Evolutionary conservation across 1,140 invertebrate genomes (phyloP), one percentile per base, ranked within the genome.

Genomic region (Drosophila fuyamai): DNA sequence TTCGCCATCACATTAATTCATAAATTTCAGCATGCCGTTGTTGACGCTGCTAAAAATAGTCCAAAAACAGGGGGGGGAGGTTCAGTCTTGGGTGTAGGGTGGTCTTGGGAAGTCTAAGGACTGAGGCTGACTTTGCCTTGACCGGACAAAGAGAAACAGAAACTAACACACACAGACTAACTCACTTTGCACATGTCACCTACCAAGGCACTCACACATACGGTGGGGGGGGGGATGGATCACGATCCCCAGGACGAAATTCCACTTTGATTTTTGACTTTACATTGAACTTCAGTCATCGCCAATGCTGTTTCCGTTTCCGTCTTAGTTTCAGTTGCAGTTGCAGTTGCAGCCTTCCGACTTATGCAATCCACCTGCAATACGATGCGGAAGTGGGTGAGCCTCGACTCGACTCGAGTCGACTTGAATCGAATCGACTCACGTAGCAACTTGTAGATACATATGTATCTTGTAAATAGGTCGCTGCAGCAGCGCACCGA

Each of bases 281-380:
- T 55, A 61, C 55, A 82, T 86, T 86, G 82, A 86, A 86, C 82
- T 88, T 86, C 82, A 86, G 29, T 46, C 57, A 58, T 35, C 29
- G 65, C 27, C 36, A 23, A 56, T 47, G 35, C 50, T 50, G 23
- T 41, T 58, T 41, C 35, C 56, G 27, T 53, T 55, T 48, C 43
- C 47, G 41, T 32, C 46, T 66, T 10, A 6, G 38, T 50, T 63
- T 47, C 44, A 5, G 27, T 51, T 59, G 38, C 50, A 35, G 16
- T 10, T 4, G 36, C 57, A 6, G 18, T 14, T 23, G 5, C 13
- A 23, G 51, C 13, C 27, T 41, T 16, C 10, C 38, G 46, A 53
- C 78, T 70, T 77, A 77, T 77, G 75, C 63, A 77, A 77, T 76
- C 44, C 41, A 61, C 65, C 74, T 58, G 76, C 55, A 63, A 18